These are phyloP conservation scores for Bolborhynchus lineola DNA, from an alignment of 2,113 vertebrate species.

Conservation along the genomic window DNA sequence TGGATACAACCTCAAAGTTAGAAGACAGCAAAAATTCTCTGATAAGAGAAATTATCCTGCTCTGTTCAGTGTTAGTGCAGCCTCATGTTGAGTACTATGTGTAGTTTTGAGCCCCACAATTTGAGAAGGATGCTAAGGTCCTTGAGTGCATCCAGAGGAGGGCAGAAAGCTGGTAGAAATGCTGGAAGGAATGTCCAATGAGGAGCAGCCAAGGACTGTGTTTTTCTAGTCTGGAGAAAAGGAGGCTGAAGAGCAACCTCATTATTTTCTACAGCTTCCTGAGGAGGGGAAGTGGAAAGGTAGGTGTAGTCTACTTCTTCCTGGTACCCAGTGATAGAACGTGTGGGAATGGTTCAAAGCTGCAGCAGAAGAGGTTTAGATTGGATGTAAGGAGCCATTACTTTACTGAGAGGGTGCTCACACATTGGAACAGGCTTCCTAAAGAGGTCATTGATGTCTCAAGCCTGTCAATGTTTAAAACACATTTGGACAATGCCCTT, in stretches of 20 bases:
- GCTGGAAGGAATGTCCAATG: not conserved
- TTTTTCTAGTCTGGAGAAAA: not conserved
- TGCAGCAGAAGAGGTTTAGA: not conserved
- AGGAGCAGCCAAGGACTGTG: accelerated
- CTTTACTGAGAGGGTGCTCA: not conserved
- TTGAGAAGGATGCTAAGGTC: not conserved
- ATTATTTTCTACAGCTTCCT: not conserved
- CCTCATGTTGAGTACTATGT: not conserved
- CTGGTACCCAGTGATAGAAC: too few species aligned
- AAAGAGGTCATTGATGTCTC: too few species aligned
- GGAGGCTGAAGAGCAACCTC: not conserved
- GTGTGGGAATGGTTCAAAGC: too few species aligned
- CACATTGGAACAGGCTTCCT: not conserved
- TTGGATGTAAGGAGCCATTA: not conserved
- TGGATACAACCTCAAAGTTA: not conserved
- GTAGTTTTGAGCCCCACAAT: not conserved
- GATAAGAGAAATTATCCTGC: not conserved
- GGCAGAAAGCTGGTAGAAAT: not conserved
- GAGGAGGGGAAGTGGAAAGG: accelerated
- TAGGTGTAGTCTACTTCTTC: not conserved
- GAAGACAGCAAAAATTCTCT: not conserved
- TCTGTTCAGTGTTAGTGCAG: not conserved
- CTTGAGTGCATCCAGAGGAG: not conserved
- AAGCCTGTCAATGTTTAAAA: not conserved
- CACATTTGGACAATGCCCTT: not conserved